These are phyloP conservation scores for Hipparchia semele DNA, from an alignment of 2,888 invertebrate genomes.

Conservation along the genomic window DNA sequence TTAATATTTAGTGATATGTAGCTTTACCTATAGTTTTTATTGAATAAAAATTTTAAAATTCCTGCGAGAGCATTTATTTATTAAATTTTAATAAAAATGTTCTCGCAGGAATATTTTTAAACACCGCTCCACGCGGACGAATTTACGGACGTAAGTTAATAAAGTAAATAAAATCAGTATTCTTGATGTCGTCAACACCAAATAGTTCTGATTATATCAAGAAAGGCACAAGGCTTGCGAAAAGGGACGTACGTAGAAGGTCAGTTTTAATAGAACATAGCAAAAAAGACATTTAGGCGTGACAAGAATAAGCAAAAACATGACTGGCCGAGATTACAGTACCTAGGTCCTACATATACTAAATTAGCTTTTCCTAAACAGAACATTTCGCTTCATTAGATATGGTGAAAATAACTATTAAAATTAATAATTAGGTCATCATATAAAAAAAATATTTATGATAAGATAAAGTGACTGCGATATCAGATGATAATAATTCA, in stretches of 20 bases:
- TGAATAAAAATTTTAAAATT: too few relatives aligned
- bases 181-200: background rate
- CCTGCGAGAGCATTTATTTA: too few relatives aligned
- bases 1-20: too few relatives aligned
- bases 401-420: background rate
- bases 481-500: too few relatives aligned
- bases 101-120: too few relatives aligned
- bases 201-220: background rate
- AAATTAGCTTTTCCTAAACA: slow-evolving; percentile 19
- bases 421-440: too few relatives aligned
- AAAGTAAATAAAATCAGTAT: background rate
- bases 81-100: too few relatives aligned
- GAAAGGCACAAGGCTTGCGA: background rate
- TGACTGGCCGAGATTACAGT: slow-evolving; percentile 21
- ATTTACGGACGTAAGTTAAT: background rate
- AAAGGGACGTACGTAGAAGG: slow-evolving; percentile 6
- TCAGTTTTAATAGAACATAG: slow-evolving; percentile 21
- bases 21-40: too few relatives aligned
- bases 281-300: slow-evolving; percentile 21
- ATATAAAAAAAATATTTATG: too few relatives aligned
- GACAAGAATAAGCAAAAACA: slow-evolving; percentile 26
- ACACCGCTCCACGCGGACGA: too few relatives aligned
- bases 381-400: slow-evolving; percentile 14
- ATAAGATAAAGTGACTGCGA: too few relatives aligned
- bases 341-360: background rate